Conservation (phyloP, 2,888 invertebrate species). For the Chironomus tentans region DNA sequence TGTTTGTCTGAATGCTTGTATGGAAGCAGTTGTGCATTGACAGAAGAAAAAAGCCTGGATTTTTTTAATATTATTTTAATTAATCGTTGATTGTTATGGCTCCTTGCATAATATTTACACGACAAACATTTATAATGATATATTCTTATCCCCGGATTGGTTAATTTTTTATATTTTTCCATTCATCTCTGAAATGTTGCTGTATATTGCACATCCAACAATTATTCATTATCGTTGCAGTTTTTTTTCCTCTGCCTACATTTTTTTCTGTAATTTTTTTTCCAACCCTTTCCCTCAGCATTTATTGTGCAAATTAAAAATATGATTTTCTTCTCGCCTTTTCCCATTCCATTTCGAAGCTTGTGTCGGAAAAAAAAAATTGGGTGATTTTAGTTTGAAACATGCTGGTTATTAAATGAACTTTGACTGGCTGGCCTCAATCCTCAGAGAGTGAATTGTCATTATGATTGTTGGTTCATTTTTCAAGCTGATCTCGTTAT, state of each 20-base stretch:
- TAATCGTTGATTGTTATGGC: conserved; percentile 9
- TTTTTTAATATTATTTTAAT: conserved; percentile 16
- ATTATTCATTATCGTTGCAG: conserved; percentile 24
- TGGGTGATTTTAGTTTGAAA: too few species aligned
- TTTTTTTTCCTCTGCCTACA: neutral
- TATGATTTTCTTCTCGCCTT: conserved; percentile 4
- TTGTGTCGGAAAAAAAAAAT: neutral
- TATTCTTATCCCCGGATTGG: conserved; percentile 8
- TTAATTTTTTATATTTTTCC: neutral
- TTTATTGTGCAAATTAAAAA: conserved; percentile 21
- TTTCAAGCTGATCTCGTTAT: too few species aligned
- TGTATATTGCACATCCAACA: neutral
- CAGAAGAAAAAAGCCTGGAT: neutral
- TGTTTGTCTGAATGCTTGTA: neutral
- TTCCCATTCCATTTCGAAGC: neutral
- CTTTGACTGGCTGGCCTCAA: too few species aligned
- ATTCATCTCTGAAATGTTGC: neutral
- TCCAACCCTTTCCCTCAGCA: neutral
- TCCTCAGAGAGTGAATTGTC: too few species aligned
- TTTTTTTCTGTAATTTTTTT: neutral
- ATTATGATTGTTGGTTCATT: too few species aligned
- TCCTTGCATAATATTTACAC: conserved; percentile 22
- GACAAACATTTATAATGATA: conserved; percentile 17
- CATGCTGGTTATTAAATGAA: too few species aligned
- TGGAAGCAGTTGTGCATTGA: neutral